phyloP scores from a whole-genome alignment of 2,113 vertebrate genomes.

The Carassius carassius region DNA sequence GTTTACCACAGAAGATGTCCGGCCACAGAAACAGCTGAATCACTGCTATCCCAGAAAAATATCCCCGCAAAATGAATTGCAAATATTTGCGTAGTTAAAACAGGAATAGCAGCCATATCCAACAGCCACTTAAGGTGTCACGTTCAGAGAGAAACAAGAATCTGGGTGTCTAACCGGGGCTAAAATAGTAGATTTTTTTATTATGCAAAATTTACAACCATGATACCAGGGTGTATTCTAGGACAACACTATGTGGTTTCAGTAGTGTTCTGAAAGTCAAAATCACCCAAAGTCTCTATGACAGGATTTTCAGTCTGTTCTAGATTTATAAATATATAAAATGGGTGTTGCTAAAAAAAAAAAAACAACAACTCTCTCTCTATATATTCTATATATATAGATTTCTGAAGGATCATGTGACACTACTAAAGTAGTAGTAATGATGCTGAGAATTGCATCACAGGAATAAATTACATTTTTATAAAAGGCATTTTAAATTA shows the following conservation, averaged over 20 bases:
- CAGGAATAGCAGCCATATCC: background rate
- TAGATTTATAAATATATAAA: background rate
- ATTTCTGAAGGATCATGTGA: too few species aligned
- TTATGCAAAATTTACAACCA: background rate
- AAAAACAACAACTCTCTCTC: too few species aligned
- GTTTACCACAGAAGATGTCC: slow-evolving; percentile 17
- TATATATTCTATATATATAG: too few species aligned
- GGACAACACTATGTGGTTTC: background rate
- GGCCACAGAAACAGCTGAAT: slow-evolving; percentile 14
- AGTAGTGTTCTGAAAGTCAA: background rate
- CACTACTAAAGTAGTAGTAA: too few species aligned
- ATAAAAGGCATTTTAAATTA: too few species aligned
- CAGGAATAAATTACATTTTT: too few species aligned
- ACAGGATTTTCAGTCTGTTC: background rate
- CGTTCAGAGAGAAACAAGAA: background rate
- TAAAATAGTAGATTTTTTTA: background rate
- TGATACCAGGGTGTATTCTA: background rate
- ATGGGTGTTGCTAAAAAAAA: background rate
- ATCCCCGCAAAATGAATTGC: background rate
- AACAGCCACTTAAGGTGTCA: background rate
- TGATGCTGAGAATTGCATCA: too few species aligned
- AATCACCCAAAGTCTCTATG: background rate
- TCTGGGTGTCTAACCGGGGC: background rate
- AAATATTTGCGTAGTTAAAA: slow-evolving; percentile 30
- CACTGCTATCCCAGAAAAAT: slow-evolving; percentile 1